Base-by-base conservation (phyloP, 2,888 invertebrate species). In the Dinocampus coccinellae region DNA sequence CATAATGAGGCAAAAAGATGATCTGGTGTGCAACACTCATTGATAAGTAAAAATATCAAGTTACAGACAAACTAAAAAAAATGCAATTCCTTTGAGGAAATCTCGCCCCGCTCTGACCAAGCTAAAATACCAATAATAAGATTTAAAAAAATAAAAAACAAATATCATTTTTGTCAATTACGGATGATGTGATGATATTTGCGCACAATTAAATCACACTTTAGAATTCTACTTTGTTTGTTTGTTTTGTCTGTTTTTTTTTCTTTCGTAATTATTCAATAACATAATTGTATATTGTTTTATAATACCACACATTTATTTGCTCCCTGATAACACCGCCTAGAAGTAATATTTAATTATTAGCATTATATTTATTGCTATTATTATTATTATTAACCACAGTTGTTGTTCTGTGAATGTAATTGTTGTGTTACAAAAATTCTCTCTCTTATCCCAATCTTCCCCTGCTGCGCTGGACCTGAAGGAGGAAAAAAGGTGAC, bases 401-500 rank as follows among this genome's bases (percentile, higher is more conserved):
- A 76, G 70, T 74, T 78, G 70, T 73, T 76, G 85, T 85, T 85
- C 83, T 85, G 85, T 86, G 87, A 86, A 87, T 87, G 87, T 87
- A 87, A 87, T 87, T 85, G 87, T 87, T 87, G 87, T 86, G 85
- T 87, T 87, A 87, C 86, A 87, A 85, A 81, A 86, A 47, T 47
- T 47, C 47, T 47, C 86, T 86, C 83, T 87, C 84, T 87, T 85
- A 84, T 84, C 86, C 85, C 78, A 77, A 85, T 84, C 83, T 86
- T 87, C 85, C 86, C 87, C 80, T 86, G 87, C 87, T 87, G 87
- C 87, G 87, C 87, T 84, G 87, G 87, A 87, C 85, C 82, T 85
- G 83, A 89, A 90, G 90, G 90, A 90, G 90, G 90, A 90, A 90
- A 90, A 90, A 90, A 91, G 90, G 90, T 91, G 90, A 90, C 90